Base-by-base conservation (phyloP, 2,113 vertebrate species). In the Dasyornis broadbenti region DNA sequence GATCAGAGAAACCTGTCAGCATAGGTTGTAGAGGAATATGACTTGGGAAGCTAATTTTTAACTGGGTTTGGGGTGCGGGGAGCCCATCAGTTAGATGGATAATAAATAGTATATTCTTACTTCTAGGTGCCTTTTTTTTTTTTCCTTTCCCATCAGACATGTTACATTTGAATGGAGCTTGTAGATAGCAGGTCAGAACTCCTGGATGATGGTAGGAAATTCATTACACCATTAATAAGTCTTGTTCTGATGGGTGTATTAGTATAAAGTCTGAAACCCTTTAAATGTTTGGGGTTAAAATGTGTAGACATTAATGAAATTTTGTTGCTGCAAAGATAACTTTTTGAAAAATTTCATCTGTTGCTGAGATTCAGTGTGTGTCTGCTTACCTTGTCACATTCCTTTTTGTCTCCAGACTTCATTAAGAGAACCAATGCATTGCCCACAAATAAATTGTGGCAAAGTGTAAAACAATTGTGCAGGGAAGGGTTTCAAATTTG, bases 41-140 rank as follows among this genome's bases (percentile, higher is more conserved):
- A 56, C 35, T 52, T 92, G 12, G 9, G 40, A 49, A 64, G 7
- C 19, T 53, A 53, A 20, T 84, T 69, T 60, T 77, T 22, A 61
- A 6, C 5, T 53, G 33, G 3, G 3, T 5, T 39, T 9, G 2
- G 13, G 10, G 5, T 37, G 8, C 0, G 0, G 80, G 37, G 7
- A 69, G 6, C 39, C 56, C 5, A 35, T 82, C 27, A 35, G 16
- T 81, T 65, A 65, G 44, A 31, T 49, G 44, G 37, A 50, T 53
- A 82, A 30, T 30, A 73, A 60, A 22, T 56, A 47, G 33, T 44
- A 13, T 50, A 17, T 35, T 82, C 13, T 61, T 90, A 61, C 14
- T 63, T 64, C 4, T 54, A 66, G 16, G 11, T 63, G 24, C 3
- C 30, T 49, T 37, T 60, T 45, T 59, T 64, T n/a, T 56, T 13